A percentile compares a stretch with the other conserved stretches of the same genome.
These are phyloP conservation scores for Amia ocellicauda DNA, from an alignment of 2,113 vertebrate species.

Conservation along the genomic window DNA sequence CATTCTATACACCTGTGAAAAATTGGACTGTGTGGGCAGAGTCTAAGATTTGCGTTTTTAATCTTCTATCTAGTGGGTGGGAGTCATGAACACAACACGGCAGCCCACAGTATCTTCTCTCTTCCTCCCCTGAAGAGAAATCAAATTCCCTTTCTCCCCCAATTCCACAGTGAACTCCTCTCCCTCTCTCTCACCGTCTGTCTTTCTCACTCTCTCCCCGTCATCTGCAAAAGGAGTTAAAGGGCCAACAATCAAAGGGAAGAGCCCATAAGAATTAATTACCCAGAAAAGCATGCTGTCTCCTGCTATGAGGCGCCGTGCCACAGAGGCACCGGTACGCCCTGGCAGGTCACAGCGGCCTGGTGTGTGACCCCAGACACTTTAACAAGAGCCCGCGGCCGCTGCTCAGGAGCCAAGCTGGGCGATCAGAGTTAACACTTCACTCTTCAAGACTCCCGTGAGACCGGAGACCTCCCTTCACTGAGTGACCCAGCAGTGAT, in stretches of 20 bases:
- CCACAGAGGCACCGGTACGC: conserved; percentile 30
- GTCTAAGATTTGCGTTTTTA: too few species aligned
- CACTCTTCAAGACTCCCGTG: background rate
- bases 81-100: too few species aligned
- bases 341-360: conserved; percentile 24
- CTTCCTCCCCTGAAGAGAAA: background rate
- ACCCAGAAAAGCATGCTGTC: conserved; percentile 45
- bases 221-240: conserved; percentile 31
- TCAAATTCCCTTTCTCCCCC: background rate
- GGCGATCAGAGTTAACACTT: background rate
- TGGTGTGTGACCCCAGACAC: conserved; percentile 22
- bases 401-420: background rate
- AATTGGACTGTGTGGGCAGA: too few species aligned
- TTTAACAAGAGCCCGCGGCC: background rate
- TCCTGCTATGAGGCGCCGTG: conserved; percentile 38
- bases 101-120: too few species aligned
- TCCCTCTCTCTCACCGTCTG: background rate
- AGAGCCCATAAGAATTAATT: conserved; percentile 42
- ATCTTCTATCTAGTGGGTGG: too few species aligned
- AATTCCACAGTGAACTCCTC: background rate
- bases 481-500: too few species aligned
- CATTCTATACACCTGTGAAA: too few species aligned
- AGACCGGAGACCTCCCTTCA: too few species aligned
- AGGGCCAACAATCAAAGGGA: conserved; percentile 33
- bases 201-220: background rate